These are phyloP conservation scores for Elephantulus edwardii DNA, from an alignment of 2,113 vertebrate species.

Conservation along the genomic window DNA sequence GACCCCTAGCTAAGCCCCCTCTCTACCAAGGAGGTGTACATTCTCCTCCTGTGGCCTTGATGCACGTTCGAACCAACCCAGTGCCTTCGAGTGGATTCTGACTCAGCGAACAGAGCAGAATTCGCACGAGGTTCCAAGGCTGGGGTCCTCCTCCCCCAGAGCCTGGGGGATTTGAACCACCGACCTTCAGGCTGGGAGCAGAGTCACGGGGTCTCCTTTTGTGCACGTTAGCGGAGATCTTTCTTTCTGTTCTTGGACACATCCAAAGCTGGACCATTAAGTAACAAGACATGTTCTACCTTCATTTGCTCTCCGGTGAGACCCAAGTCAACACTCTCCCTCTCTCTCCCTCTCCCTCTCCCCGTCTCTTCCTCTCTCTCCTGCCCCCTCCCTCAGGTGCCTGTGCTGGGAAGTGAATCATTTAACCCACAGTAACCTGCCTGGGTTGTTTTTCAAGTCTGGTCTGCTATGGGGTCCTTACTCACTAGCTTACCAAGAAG, in stretches of 20 bases:
- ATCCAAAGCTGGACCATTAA: neutral
- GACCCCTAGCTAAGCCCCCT: neutral
- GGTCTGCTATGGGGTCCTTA: slow-evolving; percentile 58
- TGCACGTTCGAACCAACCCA: neutral
- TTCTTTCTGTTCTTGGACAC: neutral
- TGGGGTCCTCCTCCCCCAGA: neutral
- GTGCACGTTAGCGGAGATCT: neutral
- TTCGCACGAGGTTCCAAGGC: neutral
- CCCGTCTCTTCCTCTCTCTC: too few relatives aligned
- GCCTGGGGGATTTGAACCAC: neutral
- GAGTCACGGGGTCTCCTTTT: neutral
- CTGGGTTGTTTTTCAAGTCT: slow-evolving; percentile 58
- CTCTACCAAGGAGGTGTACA: neutral
- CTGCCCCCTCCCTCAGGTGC: slow-evolving; percentile 64
- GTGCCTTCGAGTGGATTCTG: neutral
- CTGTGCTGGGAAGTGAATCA: slow-evolving; percentile 66
- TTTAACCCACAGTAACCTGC: slow-evolving; percentile 71
- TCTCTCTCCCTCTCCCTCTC: neutral
- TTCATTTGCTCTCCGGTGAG: slow-evolving; percentile 76
- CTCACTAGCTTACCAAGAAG: slow-evolving; percentile 49
- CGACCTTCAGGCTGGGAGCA: neutral
- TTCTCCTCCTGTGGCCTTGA: neutral
- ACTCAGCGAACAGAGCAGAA: neutral
- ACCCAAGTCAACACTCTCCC: slow-evolving; percentile 30
- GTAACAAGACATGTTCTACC: slow-evolving; percentile 53